Base-by-base conservation (phyloP, 2,113 vertebrate genomes). In the Ancistrus triradiatus region DNA sequence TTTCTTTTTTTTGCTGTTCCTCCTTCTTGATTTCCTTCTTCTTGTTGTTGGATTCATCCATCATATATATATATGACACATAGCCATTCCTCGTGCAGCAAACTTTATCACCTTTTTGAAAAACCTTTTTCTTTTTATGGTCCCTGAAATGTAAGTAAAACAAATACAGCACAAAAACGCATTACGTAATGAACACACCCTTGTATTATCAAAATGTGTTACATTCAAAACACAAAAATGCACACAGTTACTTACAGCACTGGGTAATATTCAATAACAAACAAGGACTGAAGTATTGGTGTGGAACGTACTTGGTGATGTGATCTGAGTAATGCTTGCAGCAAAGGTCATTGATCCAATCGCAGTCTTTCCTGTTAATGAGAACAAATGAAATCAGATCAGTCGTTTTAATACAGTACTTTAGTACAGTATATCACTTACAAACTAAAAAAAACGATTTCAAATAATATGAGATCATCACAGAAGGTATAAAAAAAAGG, bases 311-410 rank as follows among this genome's bases (percentile, higher is more conserved):
- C 90, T 74, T 88, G 49, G 67, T 83, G 19, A 61, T 2, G 53
- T 80, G 89, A 2, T 40, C 6, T 0, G 85, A 85, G 58, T 93
- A 92, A 73, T 91, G 78, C 3, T 62, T 77, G 62, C 86, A 89
- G 57, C 91, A 93, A 70, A 91, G 85, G 21, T 88, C 85, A 56
- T 92, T 93, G 77, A 93, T 88, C 33, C 90, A 19, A 1, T 84
- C 78, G 14, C 90, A 92, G 1, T 93, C 90, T 21, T 70, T 79
- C 77, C 89, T 91, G 55, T 48, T 59, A 66, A 59, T 24, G 40
- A 44, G 14, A 33, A 40, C 38, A n/a, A n/a, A n/a, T n/a, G n/a
- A 19, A 6, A 17, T 28, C 3, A 14, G 9, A 15, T 25, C 18
- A 37, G 11, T 21, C 11, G 9, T 6, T 4, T 31, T n/a, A 51